Evolutionary conservation across 1,140 invertebrate genomes (phyloP).

Genomic region (Heterodera schachtii): DNA sequence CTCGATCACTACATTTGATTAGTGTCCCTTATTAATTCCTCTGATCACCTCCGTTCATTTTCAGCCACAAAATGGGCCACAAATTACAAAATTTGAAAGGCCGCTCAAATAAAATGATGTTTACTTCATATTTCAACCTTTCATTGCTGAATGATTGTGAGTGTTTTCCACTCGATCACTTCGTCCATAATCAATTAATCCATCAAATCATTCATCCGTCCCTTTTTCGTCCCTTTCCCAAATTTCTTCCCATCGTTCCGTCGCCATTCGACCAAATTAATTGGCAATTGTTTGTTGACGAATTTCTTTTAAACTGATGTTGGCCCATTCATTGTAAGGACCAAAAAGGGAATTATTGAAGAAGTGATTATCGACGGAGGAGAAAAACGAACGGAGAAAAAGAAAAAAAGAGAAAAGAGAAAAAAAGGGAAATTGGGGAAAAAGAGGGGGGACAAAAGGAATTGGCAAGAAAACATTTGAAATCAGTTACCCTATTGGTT

Average conservation of each 20-base stretch:
- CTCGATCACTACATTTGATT: no score
- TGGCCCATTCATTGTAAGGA: neutral
- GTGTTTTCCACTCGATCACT: neutral
- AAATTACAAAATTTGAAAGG: no score
- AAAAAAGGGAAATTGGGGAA: no score
- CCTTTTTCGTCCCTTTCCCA: neutral
- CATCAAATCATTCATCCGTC: neutral
- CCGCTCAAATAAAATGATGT: neutral
- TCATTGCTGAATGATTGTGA: neutral
- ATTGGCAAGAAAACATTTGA: neutral
- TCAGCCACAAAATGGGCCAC: no score
- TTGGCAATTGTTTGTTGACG: neutral
- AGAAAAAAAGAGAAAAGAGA: no score
- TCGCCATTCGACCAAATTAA: neutral
- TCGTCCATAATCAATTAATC: no score
- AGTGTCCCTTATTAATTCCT: no score
- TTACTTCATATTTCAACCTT: neutral
- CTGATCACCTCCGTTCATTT: no score
- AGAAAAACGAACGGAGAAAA: no score
- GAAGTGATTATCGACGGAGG: neutral
- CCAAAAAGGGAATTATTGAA: neutral
- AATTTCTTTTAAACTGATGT: neutral
- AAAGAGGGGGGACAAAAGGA: neutral
- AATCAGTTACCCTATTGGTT: no score
- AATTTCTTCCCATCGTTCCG: neutral